These are phyloP conservation scores for Ptychobarbus kaznakovi DNA, from an alignment of 2,797 vertebrate species.

Conservation along the genomic window DNA sequence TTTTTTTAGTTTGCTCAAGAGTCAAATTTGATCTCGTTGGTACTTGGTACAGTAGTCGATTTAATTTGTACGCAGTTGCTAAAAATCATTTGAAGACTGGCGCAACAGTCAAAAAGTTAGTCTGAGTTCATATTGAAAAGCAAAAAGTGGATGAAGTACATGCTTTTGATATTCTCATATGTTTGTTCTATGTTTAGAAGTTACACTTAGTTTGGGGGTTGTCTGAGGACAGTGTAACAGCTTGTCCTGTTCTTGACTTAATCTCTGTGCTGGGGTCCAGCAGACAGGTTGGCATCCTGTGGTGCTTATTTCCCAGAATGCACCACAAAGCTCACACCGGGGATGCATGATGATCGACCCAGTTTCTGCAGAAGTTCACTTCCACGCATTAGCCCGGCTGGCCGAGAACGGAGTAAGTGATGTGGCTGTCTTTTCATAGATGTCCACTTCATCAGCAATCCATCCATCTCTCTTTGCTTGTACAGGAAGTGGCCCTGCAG, in stretches of 20 bases:
- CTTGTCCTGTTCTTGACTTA: slow-evolving; percentile 18
- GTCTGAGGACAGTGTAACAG: slow-evolving; percentile 9
- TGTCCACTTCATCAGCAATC: neutral
- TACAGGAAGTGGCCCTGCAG: slow-evolving; percentile 33
- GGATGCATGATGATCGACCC: slow-evolving; percentile 26
- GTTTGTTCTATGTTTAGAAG: slow-evolving; percentile 4
- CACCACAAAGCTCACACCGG: neutral
- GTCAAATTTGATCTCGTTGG: neutral
- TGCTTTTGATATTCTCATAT: neutral
- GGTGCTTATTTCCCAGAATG: slow-evolving; percentile 25
- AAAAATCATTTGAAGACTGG: too few species aligned
- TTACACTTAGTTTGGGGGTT: neutral
- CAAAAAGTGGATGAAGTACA: neutral
- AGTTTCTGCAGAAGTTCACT: slow-evolving; percentile 33
- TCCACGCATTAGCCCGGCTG: neutral
- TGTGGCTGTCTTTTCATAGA: slow-evolving; percentile 13
- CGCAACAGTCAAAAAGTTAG: neutral
- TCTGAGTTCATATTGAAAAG: neutral
- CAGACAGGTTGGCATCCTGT: slow-evolving; percentile 31
- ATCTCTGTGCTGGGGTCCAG: slow-evolving; percentile 23
- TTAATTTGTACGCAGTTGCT: neutral
- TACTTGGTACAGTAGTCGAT: neutral
- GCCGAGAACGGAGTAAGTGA: neutral
- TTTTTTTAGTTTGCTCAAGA: neutral
- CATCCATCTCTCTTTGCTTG: neutral